These are phyloP conservation scores for Chelonus formosanus DNA, from an alignment of 2,888 invertebrate species.

Conservation along the genomic window DNA sequence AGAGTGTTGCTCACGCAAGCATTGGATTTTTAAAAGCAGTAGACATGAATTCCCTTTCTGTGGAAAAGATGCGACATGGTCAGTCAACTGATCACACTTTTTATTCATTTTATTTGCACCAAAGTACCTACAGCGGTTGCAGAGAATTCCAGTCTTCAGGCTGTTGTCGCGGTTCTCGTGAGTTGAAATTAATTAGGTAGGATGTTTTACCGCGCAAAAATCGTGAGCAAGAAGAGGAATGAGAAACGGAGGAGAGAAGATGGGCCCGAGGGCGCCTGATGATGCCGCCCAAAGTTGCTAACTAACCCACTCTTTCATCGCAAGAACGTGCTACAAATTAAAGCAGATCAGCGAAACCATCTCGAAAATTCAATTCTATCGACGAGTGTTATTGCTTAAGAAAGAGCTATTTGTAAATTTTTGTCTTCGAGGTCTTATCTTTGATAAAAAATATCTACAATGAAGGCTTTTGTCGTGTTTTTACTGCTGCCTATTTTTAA, in stretches of 20 bases:
- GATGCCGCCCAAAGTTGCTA: slow-evolving; percentile 37
- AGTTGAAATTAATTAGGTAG: slow-evolving; percentile 61
- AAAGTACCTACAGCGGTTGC: slow-evolving; percentile 15
- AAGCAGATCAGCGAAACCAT: slow-evolving; percentile 58
- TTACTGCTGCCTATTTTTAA: no score
- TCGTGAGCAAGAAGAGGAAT: slow-evolving; percentile 38
- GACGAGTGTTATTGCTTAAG: no score
- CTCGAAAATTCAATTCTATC: slow-evolving; percentile 53
- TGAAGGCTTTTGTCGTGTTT: no score
- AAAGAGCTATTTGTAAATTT: no score
- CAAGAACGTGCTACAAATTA: slow-evolving; percentile 65
- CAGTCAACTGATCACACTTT: slow-evolving; percentile 9
- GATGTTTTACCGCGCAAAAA: slow-evolving; percentile 61
- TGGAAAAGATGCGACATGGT: slow-evolving; percentile 9
- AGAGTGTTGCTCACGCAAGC: background rate
- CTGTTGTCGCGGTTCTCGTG: slow-evolving; percentile 30
- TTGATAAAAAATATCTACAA: no score
- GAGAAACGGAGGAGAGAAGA: slow-evolving; percentile 19
- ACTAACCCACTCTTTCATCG: slow-evolving; percentile 41
- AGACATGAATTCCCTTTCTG: slow-evolving; percentile 13
- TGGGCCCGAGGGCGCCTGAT: slow-evolving; percentile 35
- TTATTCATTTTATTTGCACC: slow-evolving; percentile 9
- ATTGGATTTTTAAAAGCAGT: background rate
- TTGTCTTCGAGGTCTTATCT: no score
- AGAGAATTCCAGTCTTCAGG: slow-evolving; percentile 26